Conservation (phyloP, 1,140 invertebrate species). For the Teleogryllus occipitalis region DNA sequence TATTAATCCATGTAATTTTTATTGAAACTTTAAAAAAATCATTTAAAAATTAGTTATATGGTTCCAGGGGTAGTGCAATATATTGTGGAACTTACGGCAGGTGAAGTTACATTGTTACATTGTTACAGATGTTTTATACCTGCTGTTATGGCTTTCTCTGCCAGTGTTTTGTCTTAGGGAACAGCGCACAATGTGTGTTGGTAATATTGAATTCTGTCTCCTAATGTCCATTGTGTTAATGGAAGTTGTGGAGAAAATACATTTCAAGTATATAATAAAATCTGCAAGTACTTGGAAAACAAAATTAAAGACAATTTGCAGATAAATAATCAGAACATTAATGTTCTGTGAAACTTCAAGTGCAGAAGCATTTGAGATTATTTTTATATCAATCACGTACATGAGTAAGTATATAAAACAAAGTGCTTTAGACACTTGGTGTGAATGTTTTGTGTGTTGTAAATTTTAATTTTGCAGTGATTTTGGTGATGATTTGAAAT, state of each 20-base stretch:
- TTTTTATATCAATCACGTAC: background rate
- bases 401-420: background rate
- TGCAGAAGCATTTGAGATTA: background rate
- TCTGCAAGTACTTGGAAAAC: background rate
- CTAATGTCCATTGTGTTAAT: background rate
- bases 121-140: background rate
- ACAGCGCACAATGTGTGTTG: constrained; percentile 3
- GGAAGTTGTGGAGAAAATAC: background rate
- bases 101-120: background rate
- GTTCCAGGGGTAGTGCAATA: background rate
- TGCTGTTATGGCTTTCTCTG: constrained; percentile 3
- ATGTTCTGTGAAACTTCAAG: background rate
- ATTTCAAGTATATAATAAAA: background rate
- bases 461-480: background rate
- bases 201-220: background rate
- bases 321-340: background rate
- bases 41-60: background rate
- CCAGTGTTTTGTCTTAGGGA: background rate
- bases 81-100: background rate
- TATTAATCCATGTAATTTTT: background rate
- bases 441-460: background rate
- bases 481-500: background rate
- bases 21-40: background rate
- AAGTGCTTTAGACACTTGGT: background rate
- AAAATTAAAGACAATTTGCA: background rate